Conservation (phyloP, 1,140 invertebrate species). For the Neuroterus valhalla region DNA sequence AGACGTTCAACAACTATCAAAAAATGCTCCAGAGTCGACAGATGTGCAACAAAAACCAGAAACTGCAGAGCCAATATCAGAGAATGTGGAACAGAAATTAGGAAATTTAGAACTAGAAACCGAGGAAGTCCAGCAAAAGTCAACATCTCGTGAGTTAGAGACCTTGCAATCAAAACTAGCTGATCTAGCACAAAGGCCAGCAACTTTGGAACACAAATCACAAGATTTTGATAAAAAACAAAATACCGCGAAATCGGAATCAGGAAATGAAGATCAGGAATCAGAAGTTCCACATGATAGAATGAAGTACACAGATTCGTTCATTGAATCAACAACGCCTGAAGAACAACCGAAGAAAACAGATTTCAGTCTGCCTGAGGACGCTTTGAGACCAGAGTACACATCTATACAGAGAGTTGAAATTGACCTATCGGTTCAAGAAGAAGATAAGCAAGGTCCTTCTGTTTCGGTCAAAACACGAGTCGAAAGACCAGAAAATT, state of each 20-base stretch:
- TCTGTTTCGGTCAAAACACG: constrained; percentile 62
- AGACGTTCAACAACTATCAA: neutral
- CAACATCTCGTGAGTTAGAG: too few species aligned
- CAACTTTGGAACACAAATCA: neutral
- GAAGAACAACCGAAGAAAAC: constrained; percentile 17
- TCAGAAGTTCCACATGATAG: constrained; percentile 3
- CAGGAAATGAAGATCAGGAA: neutral
- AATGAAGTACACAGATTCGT: constrained; percentile 18
- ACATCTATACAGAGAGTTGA: constrained; percentile 63
- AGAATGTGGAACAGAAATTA: too few species aligned
- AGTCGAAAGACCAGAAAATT: constrained; percentile 51
- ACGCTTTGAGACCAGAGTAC: constrained; percentile 51
- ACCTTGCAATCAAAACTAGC: too few species aligned
- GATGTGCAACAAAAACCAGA: too few species aligned
- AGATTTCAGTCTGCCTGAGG: neutral
- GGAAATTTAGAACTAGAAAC: too few species aligned
- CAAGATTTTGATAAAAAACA: neutral
- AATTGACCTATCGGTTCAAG: constrained; percentile 62
- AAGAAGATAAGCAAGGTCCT: constrained; percentile 56
- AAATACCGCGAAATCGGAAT: neutral
- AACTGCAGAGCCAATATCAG: too few species aligned
- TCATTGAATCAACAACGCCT: neutral
- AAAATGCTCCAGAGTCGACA: too few species aligned
- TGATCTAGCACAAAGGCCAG: neutral
- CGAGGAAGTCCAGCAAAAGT: too few species aligned